A percentile compares a stretch with the other conserved stretches of the same genome.
phyloP scores from a whole-genome alignment of 2,797 vertebrate genomes.

The Trachurus trachurus region DNA sequence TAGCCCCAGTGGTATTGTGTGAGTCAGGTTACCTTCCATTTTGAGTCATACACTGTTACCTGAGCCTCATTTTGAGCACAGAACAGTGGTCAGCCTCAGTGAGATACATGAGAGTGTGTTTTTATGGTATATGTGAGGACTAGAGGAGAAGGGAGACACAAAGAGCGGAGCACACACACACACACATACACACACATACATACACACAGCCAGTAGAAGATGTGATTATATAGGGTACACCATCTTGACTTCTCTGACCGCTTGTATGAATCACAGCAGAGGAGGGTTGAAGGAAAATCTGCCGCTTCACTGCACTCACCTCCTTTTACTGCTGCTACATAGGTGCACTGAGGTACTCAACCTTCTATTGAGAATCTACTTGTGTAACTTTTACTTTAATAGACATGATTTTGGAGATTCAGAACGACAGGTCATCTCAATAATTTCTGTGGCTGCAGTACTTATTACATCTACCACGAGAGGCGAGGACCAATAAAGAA shows the following conservation, averaged over 20 bases:
- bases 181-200: no score
- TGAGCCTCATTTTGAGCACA: conserved; percentile 66
- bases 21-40: conserved; percentile 82
- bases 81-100: conserved; percentile 58
- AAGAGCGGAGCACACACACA: not conserved
- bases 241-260: conserved; percentile 36
- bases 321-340: conserved; percentile 18
- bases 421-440: conserved; percentile 12
- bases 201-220: conserved; percentile 15
- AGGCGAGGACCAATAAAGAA: conserved; percentile 43
- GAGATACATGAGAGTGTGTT: conserved; percentile 43
- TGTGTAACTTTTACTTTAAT: conserved; percentile 34
- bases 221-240: conserved; percentile 42
- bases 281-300: conserved; percentile 32
- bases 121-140: conserved; percentile 22
- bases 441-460: conserved; percentile 36
- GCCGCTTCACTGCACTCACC: conserved; percentile 28
- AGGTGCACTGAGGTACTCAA: conserved; percentile 9
- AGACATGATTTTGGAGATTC: conserved; percentile 41
- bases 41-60: conserved; percentile 72
- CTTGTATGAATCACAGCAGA: conserved; percentile 44
- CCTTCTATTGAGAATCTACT: conserved; percentile 15
- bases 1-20: conserved; percentile 72
- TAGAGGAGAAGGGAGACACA: conserved; percentile 22
- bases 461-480: conserved; percentile 27